Percentiles rank a stretch among this genome's conserved stretches.
These are phyloP conservation scores for Microplitis mediator DNA, from an alignment of 1,140 invertebrate genomes.

Conservation along the genomic window DNA sequence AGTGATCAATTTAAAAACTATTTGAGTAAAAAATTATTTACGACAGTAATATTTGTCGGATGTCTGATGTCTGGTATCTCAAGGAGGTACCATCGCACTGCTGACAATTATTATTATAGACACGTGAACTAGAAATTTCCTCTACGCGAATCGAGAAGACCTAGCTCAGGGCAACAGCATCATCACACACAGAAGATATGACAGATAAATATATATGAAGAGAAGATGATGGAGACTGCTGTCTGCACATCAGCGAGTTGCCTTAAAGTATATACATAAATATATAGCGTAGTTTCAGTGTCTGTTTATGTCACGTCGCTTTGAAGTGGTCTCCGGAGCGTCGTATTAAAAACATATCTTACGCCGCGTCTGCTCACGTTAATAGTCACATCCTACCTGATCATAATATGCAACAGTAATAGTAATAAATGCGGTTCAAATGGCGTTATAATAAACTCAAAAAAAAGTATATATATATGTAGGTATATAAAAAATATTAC, in stretches of 20 bases:
- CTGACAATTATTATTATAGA: no score
- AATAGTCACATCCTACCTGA: slow-evolving; percentile 25
- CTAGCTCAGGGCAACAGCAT: no score
- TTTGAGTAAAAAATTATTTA: no score
- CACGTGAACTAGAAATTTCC: no score
- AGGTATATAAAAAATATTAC: not conserved
- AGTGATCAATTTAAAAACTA: no score
- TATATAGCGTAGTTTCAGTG: slow-evolving; percentile 2
- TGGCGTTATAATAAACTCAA: not conserved
- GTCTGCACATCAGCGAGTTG: slow-evolving; percentile 4
- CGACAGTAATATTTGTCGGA: no score
- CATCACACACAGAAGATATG: no score
- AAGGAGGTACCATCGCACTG: no score
- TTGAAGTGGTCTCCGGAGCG: slow-evolving; percentile 42
- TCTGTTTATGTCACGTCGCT: slow-evolving; percentile 27
- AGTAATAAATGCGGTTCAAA: slow-evolving; percentile 5
- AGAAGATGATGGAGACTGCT: slow-evolving; percentile 9
- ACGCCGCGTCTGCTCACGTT: slow-evolving; percentile 17
- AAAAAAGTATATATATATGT: not conserved
- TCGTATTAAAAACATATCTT: not conserved
- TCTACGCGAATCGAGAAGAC: no score
- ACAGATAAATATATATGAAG: not conserved
- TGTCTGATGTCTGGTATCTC: no score
- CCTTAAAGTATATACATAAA: slow-evolving; percentile 15
- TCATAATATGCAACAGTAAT: slow-evolving; percentile 24